These are phyloP conservation scores for Chamaetylas fuelleborni DNA, from an alignment of 2,113 vertebrate species.

Conservation along the genomic window DNA sequence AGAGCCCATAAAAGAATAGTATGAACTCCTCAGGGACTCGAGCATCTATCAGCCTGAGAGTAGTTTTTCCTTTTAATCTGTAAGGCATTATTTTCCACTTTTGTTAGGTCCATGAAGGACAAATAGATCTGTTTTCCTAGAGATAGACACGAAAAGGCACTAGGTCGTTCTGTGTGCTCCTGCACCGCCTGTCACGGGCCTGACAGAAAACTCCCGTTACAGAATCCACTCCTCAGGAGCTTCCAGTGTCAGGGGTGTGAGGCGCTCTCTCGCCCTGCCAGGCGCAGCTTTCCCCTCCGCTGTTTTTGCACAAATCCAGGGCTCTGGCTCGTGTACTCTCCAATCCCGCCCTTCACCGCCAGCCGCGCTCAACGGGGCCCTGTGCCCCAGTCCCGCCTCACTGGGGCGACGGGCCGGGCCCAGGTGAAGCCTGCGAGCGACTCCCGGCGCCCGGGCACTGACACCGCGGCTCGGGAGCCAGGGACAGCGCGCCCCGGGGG, in stretches of 20 bases:
- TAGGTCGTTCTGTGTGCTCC: neutral
- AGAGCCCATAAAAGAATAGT: neutral
- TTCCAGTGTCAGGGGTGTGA: rapidly evolving
- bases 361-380: neutral
- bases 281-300: rapidly evolving
- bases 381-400: neutral
- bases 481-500: rapidly evolving
- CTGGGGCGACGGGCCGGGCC: too few species aligned
- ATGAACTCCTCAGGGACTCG: neutral
- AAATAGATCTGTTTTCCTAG: rapidly evolving
- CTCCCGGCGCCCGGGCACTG: neutral
- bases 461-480: rapidly evolving
- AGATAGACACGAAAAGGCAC: neutral
- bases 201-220: neutral
- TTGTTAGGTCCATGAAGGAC: neutral
- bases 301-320: rapidly evolving
- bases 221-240: neutral
- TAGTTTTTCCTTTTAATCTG: too few species aligned
- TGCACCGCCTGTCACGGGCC: rapidly evolving
- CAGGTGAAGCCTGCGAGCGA: neutral
- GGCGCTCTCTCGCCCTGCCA: rapidly evolving
- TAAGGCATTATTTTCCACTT: neutral
- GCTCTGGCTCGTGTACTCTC: rapidly evolving
- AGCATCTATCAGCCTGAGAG: neutral
- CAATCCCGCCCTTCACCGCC: neutral